A percentile compares a stretch with the other conserved stretches of the same genome.
phyloP scores from a whole-genome alignment of 2,888 invertebrate genomes.

The Lissonota sp. region DNA sequence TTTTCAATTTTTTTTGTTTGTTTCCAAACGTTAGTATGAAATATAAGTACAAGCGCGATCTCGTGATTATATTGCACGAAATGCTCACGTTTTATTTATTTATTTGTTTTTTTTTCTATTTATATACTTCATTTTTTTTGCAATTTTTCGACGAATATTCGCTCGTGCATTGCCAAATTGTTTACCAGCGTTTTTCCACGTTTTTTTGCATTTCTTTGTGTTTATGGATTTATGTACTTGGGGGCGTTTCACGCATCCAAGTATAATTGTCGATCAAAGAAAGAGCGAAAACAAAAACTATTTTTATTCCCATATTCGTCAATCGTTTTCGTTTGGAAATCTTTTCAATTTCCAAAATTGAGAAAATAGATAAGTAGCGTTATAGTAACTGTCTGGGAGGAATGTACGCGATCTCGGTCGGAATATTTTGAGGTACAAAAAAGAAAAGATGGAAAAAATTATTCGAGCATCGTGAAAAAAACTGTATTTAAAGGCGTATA shows the following conservation, averaged over 20 bases:
- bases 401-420: neutral
- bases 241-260: too few relatives aligned
- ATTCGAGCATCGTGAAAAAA: constrained; percentile 42
- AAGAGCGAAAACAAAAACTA: neutral
- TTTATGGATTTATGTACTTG: too few relatives aligned
- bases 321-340: constrained; percentile 17
- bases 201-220: too few relatives aligned
- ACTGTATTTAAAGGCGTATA: constrained; percentile 53
- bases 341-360: neutral
- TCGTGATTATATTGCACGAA: constrained; percentile 20
- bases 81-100: constrained; percentile 19
- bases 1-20: neutral
- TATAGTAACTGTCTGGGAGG: neutral
- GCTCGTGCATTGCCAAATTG: neutral
- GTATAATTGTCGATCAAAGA: too few relatives aligned
- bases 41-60: constrained; percentile 62
- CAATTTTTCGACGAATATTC: neutral
- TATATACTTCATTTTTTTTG: neutral
- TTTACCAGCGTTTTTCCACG: neutral
- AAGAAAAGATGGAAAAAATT: constrained; percentile 8
- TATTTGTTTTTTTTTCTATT: neutral
- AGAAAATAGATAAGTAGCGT: neutral
- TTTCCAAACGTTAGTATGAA: constrained; percentile 61
- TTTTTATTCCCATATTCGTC: neutral
- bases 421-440: neutral